These are phyloP conservation scores for Chalcosyrphus nemorum DNA, from an alignment of 2,888 invertebrate genomes.

Conservation along the genomic window DNA sequence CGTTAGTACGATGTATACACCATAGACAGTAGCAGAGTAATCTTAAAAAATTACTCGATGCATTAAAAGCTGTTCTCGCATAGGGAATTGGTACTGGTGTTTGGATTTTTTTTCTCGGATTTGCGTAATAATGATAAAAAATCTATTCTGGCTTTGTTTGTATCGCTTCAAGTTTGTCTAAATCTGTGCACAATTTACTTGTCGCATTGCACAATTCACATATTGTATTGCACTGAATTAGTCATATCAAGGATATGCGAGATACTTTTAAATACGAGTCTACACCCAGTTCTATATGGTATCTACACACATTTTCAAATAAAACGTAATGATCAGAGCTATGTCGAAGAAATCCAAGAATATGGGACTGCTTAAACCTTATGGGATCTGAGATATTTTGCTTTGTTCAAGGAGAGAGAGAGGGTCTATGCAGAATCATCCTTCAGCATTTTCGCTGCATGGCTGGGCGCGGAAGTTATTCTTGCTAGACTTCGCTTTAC, in stretches of 20 bases:
- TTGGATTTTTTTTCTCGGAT: not conserved
- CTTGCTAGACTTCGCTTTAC: not conserved
- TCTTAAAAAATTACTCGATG: conserved; percentile 72
- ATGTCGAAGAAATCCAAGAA: conserved; percentile 13
- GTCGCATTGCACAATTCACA: conserved; percentile 13
- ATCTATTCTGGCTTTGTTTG: conserved; percentile 24
- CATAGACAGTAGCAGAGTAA: conserved; percentile 35
- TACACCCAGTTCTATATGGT: not conserved
- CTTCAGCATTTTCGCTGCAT: conserved; percentile 3
- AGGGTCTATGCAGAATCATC: not conserved
- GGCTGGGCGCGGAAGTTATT: conserved; percentile 18
- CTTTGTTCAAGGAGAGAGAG: not conserved
- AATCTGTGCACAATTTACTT: conserved; percentile 22
- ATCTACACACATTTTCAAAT: conserved; percentile 4
- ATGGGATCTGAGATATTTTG: conserved; percentile 22
- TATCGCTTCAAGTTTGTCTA: conserved; percentile 23
- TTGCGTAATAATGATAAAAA: conserved; percentile 15
- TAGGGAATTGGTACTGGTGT: not conserved
- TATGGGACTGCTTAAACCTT: conserved; percentile 14
- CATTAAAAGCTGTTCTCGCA: conserved; percentile 56
- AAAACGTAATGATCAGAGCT: conserved; percentile 24
- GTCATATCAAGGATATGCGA: conserved; percentile 26
- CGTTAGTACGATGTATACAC: not conserved
- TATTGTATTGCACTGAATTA: conserved; percentile 28
- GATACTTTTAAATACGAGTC: not conserved